These are phyloP conservation scores for Margaritifera margaritifera DNA, from an alignment of 2,888 invertebrate genomes.

Conservation along the genomic window DNA sequence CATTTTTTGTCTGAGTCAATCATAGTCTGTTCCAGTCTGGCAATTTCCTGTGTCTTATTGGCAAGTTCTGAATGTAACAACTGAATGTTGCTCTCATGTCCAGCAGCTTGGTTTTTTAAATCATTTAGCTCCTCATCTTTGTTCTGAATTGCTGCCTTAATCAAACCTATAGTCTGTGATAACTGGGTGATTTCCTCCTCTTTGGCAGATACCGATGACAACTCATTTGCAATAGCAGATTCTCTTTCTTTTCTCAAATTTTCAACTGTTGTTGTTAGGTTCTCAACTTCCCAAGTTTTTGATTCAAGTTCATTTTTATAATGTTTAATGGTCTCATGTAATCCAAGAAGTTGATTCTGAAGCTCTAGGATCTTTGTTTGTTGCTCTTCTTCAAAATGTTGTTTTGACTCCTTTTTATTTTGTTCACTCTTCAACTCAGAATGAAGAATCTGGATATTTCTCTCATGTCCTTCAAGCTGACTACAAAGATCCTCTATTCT, in stretches of 20 bases:
- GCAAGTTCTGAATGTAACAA: constrained; percentile 7
- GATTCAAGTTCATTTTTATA: constrained; percentile 6
- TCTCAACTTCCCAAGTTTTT: constrained; percentile 11
- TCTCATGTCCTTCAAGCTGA: too few relatives aligned
- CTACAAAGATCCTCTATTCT: too few relatives aligned
- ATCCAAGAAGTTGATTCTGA: not conserved
- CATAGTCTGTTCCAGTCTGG: constrained; percentile 18
- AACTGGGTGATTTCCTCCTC: not conserved
- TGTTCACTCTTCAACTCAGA: too few relatives aligned
- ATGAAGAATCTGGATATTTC: too few relatives aligned
- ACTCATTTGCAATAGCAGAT: not conserved
- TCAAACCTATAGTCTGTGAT: too few relatives aligned
- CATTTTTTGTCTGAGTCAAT: constrained; percentile 2
- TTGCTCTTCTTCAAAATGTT: too few relatives aligned
- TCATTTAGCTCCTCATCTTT: constrained; percentile 23
- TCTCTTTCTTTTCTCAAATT: constrained; percentile 15
- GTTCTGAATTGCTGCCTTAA: constrained; percentile 12
- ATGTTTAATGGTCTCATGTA: constrained; percentile 10
- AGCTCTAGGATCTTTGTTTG: too few relatives aligned
- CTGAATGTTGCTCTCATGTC: not conserved
- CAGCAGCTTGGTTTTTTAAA: constrained; percentile 10
- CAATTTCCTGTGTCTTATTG: constrained; percentile 23
- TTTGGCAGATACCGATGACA: constrained; percentile 4
- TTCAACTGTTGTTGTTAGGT: constrained; percentile 19
- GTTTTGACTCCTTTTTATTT: too few relatives aligned